These are phyloP conservation scores for Anoplius nigerrimus DNA, from an alignment of 2,888 invertebrate species.

Conservation along the genomic window DNA sequence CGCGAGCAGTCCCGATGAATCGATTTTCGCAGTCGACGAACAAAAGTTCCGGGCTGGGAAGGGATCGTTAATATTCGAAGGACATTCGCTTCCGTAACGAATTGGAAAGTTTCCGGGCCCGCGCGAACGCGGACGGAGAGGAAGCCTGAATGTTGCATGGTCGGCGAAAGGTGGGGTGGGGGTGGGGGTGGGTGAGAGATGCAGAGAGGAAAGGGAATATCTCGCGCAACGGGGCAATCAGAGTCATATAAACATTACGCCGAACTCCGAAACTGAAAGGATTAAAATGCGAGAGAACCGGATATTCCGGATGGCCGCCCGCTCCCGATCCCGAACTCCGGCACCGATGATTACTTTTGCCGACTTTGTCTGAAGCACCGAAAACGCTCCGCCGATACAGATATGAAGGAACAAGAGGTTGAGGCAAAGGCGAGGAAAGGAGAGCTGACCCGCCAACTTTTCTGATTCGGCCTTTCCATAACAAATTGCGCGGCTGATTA, in stretches of 20 bases:
- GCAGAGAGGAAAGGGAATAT: slow-evolving; percentile 18
- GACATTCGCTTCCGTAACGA: neutral
- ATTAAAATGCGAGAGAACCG: slow-evolving; percentile 38
- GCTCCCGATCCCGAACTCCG: slow-evolving; percentile 21
- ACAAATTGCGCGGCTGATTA: slow-evolving; percentile 18
- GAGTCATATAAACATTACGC: slow-evolving; percentile 49
- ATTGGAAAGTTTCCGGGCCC: neutral
- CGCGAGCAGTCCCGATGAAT: no score
- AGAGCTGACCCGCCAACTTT: slow-evolving; percentile 13
- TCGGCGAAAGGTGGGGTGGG: no score
- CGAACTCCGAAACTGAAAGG: slow-evolving; percentile 31
- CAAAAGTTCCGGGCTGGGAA: no score
- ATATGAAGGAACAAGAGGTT: neutral
- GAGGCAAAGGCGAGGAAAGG: neutral
- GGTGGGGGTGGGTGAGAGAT: neutral
- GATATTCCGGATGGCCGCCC: slow-evolving; percentile 50
- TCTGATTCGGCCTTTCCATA: slow-evolving; percentile 20
- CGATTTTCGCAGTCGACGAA: no score
- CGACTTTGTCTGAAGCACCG: neutral
- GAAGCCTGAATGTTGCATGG: no score
- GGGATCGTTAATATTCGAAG: no score
- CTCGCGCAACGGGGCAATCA: slow-evolving; percentile 40
- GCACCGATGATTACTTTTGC: slow-evolving; percentile 37
- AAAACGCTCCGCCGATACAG: neutral
- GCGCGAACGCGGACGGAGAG: neutral